Evolutionary conservation across 2,888 invertebrate genomes (phyloP).

Genomic region (Neelides folsomi): DNA sequence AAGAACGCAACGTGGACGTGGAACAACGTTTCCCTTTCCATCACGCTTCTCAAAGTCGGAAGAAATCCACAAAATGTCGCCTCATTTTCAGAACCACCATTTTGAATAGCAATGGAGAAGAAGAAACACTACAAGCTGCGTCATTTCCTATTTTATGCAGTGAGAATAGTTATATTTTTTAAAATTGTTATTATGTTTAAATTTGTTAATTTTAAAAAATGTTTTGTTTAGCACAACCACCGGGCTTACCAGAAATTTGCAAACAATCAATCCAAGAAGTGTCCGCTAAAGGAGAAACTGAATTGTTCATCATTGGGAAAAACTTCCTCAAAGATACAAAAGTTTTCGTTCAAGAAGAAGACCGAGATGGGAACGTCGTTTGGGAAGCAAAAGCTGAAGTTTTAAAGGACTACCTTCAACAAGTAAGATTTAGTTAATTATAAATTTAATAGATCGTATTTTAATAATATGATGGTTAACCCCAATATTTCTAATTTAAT

Average conservation of each 20-base stretch:
- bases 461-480: neutral
- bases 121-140: slow-evolving; percentile 73
- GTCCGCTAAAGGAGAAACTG: slow-evolving; percentile 64
- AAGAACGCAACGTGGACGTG: slow-evolving; percentile 88
- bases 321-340: slow-evolving; percentile 83
- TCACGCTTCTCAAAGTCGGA: slow-evolving; percentile 57
- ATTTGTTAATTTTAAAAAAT: slow-evolving; percentile 18
- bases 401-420: slow-evolving; percentile 77
- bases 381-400: slow-evolving; percentile 76
- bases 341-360: slow-evolving; percentile 56
- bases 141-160: slow-evolving; percentile 86
- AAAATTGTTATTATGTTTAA: neutral
- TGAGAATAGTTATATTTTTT: slow-evolving; percentile 41
- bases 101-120: slow-evolving; percentile 58
- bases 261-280: slow-evolving; percentile 72
- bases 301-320: slow-evolving; percentile 77
- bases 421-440: slow-evolving; percentile 43
- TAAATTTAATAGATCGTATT: too few species aligned
- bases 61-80: slow-evolving; percentile 85
- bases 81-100: slow-evolving; percentile 85
- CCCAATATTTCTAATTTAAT: slow-evolving; percentile 4
- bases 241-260: slow-evolving; percentile 80
- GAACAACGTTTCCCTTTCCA: slow-evolving; percentile 78
- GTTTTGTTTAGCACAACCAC: slow-evolving; percentile 86
- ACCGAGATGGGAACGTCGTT: slow-evolving; percentile 36